A percentile compares a stretch with the other conserved stretches of the same genome.
phyloP scores from a whole-genome alignment of 2,113 vertebrate species.

The Illadopsis cleaveri region DNA sequence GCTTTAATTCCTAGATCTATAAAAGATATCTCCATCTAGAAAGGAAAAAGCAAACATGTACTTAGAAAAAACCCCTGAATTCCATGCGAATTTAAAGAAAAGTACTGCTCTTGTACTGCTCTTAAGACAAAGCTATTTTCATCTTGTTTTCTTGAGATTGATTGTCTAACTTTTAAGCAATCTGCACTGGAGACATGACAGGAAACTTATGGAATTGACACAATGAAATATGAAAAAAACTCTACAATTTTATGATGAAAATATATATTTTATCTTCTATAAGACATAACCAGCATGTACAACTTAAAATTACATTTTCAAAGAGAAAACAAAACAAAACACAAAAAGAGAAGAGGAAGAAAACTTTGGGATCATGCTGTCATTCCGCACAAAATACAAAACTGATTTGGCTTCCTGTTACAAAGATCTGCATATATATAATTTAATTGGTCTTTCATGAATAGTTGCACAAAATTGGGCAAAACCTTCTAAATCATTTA shows the following conservation, averaged over 20 bases:
- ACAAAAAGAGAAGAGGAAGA: no score
- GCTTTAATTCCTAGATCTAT: not conserved
- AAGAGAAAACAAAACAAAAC: not conserved
- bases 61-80: fast-evolving
- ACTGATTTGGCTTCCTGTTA: not conserved
- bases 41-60: not conserved
- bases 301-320: not conserved
- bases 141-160: not conserved
- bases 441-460: not conserved
- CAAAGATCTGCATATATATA: not conserved
- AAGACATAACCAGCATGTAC: not conserved
- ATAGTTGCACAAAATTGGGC: not conserved
- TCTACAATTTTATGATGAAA: not conserved
- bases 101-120: not conserved
- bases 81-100: not conserved
- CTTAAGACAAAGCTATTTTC: not conserved
- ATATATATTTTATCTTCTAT: not conserved
- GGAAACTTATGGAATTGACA: not conserved
- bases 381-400: not conserved
- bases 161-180: not conserved
- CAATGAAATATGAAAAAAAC: not conserved
- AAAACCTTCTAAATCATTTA: not conserved
- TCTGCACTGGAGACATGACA: not conserved
- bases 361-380: not conserved
- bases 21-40: not conserved